Conservation (phyloP, 2,113 vertebrate genomes). For the Potamarius usumacintae region DNA sequence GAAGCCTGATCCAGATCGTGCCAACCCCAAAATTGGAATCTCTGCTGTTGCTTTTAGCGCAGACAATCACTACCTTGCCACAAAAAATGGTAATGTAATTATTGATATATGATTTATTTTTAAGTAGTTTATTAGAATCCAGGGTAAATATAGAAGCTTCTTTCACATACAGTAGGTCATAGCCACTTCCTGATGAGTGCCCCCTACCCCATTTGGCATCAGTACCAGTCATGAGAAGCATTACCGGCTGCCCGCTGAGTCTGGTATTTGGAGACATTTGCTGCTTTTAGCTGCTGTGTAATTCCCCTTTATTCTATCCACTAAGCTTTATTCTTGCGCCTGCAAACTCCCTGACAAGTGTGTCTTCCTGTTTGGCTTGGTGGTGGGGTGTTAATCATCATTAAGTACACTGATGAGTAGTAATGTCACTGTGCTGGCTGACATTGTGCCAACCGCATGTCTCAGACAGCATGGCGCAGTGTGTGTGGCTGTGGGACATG, state of each 20-base stretch:
- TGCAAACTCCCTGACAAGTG: slow-evolving; percentile 38
- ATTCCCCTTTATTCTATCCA: slow-evolving; percentile 45
- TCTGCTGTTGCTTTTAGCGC: slow-evolving; percentile 87
- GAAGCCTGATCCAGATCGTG: slow-evolving; percentile 85
- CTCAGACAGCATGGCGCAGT: slow-evolving; percentile 84
- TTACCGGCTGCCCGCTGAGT: slow-evolving; percentile 25
- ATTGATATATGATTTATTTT: not conserved
- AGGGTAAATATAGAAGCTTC: not conserved
- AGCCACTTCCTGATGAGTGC: not conserved
- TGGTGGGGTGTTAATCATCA: slow-evolving; percentile 30
- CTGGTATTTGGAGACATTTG: slow-evolving; percentile 43
- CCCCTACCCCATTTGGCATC: slow-evolving; percentile 42
- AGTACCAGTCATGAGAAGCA: slow-evolving; percentile 11
- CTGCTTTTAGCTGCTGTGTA: slow-evolving; percentile 42
- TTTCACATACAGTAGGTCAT: not conserved
- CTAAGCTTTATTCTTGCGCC: slow-evolving; percentile 17
- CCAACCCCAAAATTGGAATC: slow-evolving; percentile 91
- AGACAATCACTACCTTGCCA: slow-evolving; percentile 90
- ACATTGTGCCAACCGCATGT: slow-evolving; percentile 34
- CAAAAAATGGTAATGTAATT: slow-evolving; percentile 80
- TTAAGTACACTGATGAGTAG: slow-evolving; percentile 21
- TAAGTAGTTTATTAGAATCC: not conserved
- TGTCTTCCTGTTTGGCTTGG: slow-evolving; percentile 26
- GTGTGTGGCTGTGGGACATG: slow-evolving; percentile 92
- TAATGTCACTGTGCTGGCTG: slow-evolving; percentile 28